phyloP scores from a whole-genome alignment of 1,140 invertebrate species.

The Drosophila punjabiensis region DNA sequence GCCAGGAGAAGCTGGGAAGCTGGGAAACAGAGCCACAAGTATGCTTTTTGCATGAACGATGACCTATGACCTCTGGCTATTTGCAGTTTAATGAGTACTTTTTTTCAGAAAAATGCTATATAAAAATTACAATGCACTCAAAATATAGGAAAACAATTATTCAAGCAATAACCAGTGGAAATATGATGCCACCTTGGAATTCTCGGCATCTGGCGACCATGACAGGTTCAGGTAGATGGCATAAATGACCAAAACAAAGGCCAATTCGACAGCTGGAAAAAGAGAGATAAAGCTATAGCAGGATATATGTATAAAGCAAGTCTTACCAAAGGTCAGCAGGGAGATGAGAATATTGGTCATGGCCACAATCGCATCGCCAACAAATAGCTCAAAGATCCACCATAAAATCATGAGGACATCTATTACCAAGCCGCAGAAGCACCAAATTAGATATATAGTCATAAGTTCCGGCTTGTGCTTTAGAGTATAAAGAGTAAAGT shows the following conservation, averaged over 20 bases:
- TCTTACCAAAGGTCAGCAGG: conserved; percentile 59
- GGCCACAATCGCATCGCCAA: conserved; percentile 61
- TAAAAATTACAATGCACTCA: neutral
- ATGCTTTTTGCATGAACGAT: conserved; percentile 21
- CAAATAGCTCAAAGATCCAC: conserved; percentile 48
- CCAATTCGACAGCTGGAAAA: conserved; percentile 53
- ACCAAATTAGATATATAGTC: conserved; percentile 60
- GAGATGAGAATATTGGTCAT: conserved; percentile 70
- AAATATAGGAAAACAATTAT: conserved; percentile 14
- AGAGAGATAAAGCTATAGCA: neutral
- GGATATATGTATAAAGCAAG: neutral
- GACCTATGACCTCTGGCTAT: conserved; percentile 16
- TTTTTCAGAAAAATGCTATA: neutral
- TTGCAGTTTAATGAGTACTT: conserved; percentile 20
- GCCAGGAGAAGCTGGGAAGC: conserved; percentile 35
- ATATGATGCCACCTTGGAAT: neutral
- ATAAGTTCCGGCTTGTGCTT: conserved; percentile 55
- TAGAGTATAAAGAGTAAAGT: neutral
- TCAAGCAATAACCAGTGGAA: conserved; percentile 3
- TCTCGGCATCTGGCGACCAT: neutral
- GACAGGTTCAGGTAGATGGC: conserved; percentile 47
- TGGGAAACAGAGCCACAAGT: conserved; percentile 4
- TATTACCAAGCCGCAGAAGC: conserved; percentile 45
- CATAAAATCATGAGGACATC: conserved; percentile 54
- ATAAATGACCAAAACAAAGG: conserved; percentile 61